Percentiles rank a stretch among this genome's conserved stretches.
Conservation (phyloP, 1,140 invertebrate species). For the Gonioctena quinquepunctata region DNA sequence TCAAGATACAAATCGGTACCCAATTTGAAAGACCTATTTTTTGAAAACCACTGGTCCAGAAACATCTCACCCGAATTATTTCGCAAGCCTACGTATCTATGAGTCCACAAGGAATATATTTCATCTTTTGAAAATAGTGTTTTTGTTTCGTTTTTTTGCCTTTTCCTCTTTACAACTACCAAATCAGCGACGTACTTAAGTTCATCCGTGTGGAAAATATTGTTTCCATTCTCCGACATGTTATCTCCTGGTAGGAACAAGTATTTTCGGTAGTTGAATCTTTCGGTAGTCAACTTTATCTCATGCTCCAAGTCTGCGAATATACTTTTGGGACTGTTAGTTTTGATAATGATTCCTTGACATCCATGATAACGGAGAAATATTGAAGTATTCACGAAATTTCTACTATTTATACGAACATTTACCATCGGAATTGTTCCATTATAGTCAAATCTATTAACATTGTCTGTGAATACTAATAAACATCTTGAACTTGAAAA, state of each 20-base stretch:
- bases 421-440: slow-evolving; percentile 21
- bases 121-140: background rate
- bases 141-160: background rate
- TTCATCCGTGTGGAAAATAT: slow-evolving; percentile 30
- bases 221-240: slow-evolving; percentile 7
- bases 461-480: slow-evolving; percentile 29
- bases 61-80: slow-evolving; percentile 22
- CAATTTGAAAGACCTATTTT: slow-evolving; percentile 34
- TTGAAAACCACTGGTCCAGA: slow-evolving; percentile 40
- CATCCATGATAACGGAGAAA: slow-evolving; percentile 39
- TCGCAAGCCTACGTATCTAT: slow-evolving; percentile 35
- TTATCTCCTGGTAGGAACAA: slow-evolving; percentile 26
- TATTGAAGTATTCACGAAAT: slow-evolving; percentile 12
- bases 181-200: slow-evolving; percentile 35
- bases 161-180: slow-evolving; percentile 17
- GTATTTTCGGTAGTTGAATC: slow-evolving; percentile 42
- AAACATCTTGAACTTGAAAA: slow-evolving; percentile 32
- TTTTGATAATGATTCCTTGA: slow-evolving; percentile 36
- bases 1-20: slow-evolving; percentile 39
- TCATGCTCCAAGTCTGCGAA: slow-evolving; percentile 34
- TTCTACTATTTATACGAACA: slow-evolving; percentile 8
- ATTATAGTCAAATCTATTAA: slow-evolving; percentile 26
- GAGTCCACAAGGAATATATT: slow-evolving; percentile 32
- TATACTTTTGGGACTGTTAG: slow-evolving; percentile 12
- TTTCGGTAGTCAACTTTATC: slow-evolving; percentile 30